A percentile compares a stretch with the other conserved stretches of the same genome.
phyloP scores from a whole-genome alignment of 2,797 vertebrate species.

The Buceros bicornis region DNA sequence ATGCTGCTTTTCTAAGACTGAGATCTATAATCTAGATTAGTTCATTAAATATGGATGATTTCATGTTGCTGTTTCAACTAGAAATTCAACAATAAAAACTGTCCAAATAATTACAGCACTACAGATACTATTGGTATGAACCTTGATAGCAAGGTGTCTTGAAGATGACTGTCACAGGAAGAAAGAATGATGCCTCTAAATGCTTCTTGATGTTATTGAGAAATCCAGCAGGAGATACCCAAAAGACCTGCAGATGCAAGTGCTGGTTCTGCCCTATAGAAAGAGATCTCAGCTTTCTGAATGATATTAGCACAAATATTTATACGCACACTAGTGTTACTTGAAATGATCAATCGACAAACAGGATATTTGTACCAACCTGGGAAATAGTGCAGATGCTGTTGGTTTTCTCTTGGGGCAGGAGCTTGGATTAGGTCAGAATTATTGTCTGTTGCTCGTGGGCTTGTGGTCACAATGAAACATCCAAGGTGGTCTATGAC shows the following conservation, averaged over 20 bases:
- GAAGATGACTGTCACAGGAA: neutral
- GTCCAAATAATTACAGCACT: neutral
- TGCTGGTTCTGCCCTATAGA: neutral
- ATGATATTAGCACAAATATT: neutral
- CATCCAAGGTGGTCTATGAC: neutral
- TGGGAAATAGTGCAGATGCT: neutral
- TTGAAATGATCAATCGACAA: neutral
- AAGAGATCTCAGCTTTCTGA: neutral
- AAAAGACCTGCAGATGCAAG: neutral
- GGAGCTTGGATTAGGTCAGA: neutral
- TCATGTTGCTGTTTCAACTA: neutral
- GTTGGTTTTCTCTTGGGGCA: neutral
- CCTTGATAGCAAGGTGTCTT: neutral
- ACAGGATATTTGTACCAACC: neutral
- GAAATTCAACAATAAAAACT: neutral
- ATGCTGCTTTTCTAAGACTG: neutral
- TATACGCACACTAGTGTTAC: neutral
- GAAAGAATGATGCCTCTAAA: neutral
- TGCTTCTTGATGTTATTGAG: neutral
- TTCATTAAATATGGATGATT: neutral
- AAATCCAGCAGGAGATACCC: neutral
- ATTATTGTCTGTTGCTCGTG: neutral
- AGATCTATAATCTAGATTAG: neutral
- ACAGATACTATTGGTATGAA: neutral
- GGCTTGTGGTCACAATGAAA: neutral